A percentile compares a stretch with the other conserved stretches of the same genome.
Conservation (phyloP, 1,140 invertebrate genomes). For the Microplitis mediator region DNA sequence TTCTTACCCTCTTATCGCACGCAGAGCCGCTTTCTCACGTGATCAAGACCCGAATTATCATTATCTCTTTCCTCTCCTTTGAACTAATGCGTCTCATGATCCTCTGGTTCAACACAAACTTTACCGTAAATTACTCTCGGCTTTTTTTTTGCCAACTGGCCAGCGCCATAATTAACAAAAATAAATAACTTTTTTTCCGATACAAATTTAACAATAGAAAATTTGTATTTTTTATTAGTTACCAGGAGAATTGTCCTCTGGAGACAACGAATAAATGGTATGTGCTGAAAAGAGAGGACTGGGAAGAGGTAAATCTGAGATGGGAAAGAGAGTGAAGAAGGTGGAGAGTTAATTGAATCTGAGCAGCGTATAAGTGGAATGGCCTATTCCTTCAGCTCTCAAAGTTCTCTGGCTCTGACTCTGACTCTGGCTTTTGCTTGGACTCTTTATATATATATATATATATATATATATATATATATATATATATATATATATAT, state of each 20-base stretch:
- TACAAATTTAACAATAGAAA: too few species aligned
- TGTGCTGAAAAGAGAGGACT: conserved; percentile 27
- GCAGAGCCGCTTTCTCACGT: conserved; percentile 26
- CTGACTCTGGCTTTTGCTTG: conserved; percentile 4
- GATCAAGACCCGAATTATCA: neutral
- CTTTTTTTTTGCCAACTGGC: neutral
- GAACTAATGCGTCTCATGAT: neutral
- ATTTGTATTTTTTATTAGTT: too few species aligned
- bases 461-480: conserved; percentile 33
- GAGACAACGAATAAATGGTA: conserved; percentile 9
- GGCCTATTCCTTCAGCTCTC: conserved; percentile 54
- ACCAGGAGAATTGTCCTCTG: neutral
- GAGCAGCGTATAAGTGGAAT: conserved; percentile 63
- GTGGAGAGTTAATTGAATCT: conserved; percentile 64
- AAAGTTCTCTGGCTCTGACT: conserved; percentile 11
- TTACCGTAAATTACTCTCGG: neutral
- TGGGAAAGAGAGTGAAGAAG: conserved; percentile 51
- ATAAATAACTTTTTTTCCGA: too few species aligned
- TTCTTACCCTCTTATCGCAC: conserved; percentile 24
- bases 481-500: conserved; percentile 9
- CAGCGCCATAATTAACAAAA: neutral
- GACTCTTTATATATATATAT: conserved; percentile 24
- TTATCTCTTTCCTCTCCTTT: neutral
- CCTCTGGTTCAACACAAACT: neutral
- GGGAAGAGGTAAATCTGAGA: conserved; percentile 32